Percentiles rank a stretch among this genome's conserved stretches.
Evolutionary conservation across 2,113 vertebrate species (phyloP).

Genomic region (Etheostoma cragini): DNA sequence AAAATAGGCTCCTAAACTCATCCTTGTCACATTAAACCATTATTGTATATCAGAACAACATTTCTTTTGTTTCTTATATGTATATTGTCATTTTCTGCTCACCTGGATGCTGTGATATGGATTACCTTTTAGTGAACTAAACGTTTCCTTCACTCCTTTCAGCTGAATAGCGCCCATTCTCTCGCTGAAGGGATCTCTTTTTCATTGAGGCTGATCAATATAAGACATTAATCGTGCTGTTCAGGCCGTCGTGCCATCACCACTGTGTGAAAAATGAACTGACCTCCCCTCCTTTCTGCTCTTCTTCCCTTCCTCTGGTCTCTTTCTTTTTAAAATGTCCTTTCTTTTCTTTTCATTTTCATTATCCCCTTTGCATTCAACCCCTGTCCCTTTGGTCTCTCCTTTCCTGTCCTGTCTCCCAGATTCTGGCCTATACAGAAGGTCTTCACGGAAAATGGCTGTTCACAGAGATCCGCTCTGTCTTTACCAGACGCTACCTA

Average conservation of each 20-base stretch:
- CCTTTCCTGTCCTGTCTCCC: conserved; percentile 10
- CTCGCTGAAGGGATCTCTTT: conserved; percentile 82
- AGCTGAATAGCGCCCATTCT: conserved; percentile 79
- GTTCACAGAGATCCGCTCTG: conserved; percentile 93
- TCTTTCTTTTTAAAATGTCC: not conserved
- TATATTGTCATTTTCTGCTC: conserved; percentile 11
- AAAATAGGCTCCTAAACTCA: conserved; percentile 24
- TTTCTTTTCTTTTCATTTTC: not conserved
- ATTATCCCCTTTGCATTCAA: conserved; percentile 8
- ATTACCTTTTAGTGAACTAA: conserved; percentile 83
- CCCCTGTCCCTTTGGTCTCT: not conserved
- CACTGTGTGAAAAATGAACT: conserved; percentile 80
- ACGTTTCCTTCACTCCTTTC: conserved; percentile 55
- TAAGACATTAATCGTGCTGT: conserved; percentile 83
- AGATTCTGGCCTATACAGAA: conserved; percentile 95
- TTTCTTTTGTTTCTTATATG: not conserved
- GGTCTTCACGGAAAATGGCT: conserved; percentile 99
- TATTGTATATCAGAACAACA: not conserved
- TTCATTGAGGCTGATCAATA: conserved; percentile 87
- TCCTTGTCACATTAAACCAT: conserved; percentile 11
- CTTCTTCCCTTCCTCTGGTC: not conserved
- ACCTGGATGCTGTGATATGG: conserved; percentile 63
- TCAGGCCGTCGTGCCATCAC: conserved; percentile 44
- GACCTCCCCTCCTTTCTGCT: conserved; percentile 28
- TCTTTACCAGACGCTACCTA: conserved; percentile 96